phyloP scores from a whole-genome alignment of 2,888 invertebrate species.

The Drosophila siamana region DNA sequence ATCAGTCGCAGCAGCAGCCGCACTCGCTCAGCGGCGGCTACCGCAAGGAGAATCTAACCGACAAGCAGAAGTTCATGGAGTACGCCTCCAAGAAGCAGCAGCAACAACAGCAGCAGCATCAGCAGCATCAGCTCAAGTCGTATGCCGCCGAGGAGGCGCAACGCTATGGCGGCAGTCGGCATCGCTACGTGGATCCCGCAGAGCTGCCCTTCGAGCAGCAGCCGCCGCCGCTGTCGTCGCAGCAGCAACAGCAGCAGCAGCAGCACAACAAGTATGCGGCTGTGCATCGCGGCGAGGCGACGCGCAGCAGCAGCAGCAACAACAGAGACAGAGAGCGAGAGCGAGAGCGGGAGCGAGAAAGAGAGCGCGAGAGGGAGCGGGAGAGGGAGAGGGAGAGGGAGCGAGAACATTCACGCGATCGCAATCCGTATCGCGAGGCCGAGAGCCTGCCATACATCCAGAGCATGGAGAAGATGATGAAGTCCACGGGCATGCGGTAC shows the following conservation, averaged over 20 bases:
- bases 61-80: slow-evolving; percentile 85
- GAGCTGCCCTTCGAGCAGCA: slow-evolving; percentile 82
- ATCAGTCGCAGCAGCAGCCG: slow-evolving; percentile 42
- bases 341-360: slow-evolving; percentile 59
- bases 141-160: slow-evolving; percentile 80
- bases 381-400: slow-evolving; percentile 70
- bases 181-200: slow-evolving; percentile 83
- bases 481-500: slow-evolving; percentile 85
- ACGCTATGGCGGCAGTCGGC: slow-evolving; percentile 82
- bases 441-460: slow-evolving; percentile 85
- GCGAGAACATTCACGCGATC: slow-evolving; percentile 79
- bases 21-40: slow-evolving; percentile 43
- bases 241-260: slow-evolving; percentile 37
- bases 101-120: slow-evolving; percentile 58
- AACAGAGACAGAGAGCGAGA: slow-evolving; percentile 62
- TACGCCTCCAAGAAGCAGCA: slow-evolving; percentile 80
- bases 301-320: slow-evolving; percentile 47
- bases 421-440: slow-evolving; percentile 85
- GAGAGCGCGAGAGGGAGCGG: slow-evolving; percentile 62
- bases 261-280: slow-evolving; percentile 77
- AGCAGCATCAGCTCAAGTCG: slow-evolving; percentile 62
- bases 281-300: slow-evolving; percentile 68
- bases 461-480: slow-evolving; percentile 85
- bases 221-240: slow-evolving; percentile 51
- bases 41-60: slow-evolving; percentile 85